Evolutionary conservation across 2,888 invertebrate species (phyloP), one percentile per base, ranked within the genome.

Genomic region (Pyrgus malvae): DNA sequence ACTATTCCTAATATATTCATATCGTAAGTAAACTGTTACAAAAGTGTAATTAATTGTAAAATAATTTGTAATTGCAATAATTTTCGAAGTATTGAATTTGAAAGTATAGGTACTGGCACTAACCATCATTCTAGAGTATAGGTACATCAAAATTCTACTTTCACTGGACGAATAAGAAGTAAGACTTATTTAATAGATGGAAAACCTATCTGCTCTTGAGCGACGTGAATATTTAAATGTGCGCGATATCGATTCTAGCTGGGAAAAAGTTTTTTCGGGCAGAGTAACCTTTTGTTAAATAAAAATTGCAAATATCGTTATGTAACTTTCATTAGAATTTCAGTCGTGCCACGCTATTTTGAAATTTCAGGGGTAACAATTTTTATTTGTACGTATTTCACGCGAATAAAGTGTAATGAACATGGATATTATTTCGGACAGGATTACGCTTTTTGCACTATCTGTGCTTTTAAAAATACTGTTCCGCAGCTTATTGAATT

Each of bases 361-460:
- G 17, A 29, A 29, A 29, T 31, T 45, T 45, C 12, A 31, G 8
- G 19, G 19, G 31, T 45, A 19, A 45, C 19, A 31, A 19, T 8
- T 31, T 45, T 17, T 29, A 45, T 45, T 31, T 45, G 21, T 33
- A 33, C 23, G 12, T 33, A 33, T 45, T 45, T 44, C 14, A 12
- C 33, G 21, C 14, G 21, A 45, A 45, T 45, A 33, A 33, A 33
- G 33, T 45, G 19, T 33, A 45, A 45, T 45, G 33, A 45, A 45
- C 9, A 33, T 12, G 31, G 33, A 21, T 45, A 45, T 45, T 45
- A 45, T 45, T 45, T 17, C 21, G 9, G 31, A 12, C 12, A 21
- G 17, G 21, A 33, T 33, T 11, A 14, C 21, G 45, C 21, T 9
- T 33, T 45, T 31, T 45, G 31, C 5, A 21, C 1, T 14, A 23